A percentile compares a stretch with the other conserved stretches of the same genome.
Conservation (phyloP, 1,140 invertebrate genomes). For the Drosophila equinoxialis region DNA sequence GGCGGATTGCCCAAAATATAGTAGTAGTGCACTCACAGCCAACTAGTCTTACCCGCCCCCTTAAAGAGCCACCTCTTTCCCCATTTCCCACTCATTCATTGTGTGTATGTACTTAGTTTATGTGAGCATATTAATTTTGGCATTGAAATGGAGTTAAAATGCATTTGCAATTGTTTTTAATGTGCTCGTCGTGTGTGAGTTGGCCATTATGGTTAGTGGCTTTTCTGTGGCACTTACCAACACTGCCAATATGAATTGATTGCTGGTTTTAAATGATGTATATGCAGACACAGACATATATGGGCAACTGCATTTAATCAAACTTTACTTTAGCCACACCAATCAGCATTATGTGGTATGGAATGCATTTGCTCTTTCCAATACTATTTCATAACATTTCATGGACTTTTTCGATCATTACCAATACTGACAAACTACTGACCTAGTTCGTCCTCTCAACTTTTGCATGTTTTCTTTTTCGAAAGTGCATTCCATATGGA, state of each 20-base stretch:
- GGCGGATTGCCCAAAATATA: constrained; percentile 28
- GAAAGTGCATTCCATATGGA: constrained; percentile 58
- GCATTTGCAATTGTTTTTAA: constrained; percentile 73
- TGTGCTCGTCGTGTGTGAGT: constrained; percentile 6
- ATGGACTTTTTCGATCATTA: no score
- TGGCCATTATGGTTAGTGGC: constrained; percentile 49
- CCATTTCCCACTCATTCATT: not conserved
- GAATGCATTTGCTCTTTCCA: no score
- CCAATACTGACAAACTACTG: no score
- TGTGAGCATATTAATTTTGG: constrained; percentile 74
- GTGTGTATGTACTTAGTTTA: constrained; percentile 56
- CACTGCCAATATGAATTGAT: constrained; percentile 28
- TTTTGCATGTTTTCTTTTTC: not conserved
- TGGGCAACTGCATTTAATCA: not conserved
- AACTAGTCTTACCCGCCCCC: not conserved
- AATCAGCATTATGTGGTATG: no score
- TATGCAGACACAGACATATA: not conserved
- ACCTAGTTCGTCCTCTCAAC: no score
- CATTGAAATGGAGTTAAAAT: constrained; percentile 70
- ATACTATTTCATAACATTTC: no score
- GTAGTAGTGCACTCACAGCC: constrained; percentile 37
- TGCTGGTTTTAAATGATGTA: constrained; percentile 24
- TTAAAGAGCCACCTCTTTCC: not conserved
- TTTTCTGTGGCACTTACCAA: constrained; percentile 55
- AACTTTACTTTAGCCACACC: no score